Percentiles rank a stretch among this genome's conserved stretches.
These are phyloP conservation scores for Heliconius sara DNA, from an alignment of 2,888 invertebrate genomes.

Conservation along the genomic window DNA sequence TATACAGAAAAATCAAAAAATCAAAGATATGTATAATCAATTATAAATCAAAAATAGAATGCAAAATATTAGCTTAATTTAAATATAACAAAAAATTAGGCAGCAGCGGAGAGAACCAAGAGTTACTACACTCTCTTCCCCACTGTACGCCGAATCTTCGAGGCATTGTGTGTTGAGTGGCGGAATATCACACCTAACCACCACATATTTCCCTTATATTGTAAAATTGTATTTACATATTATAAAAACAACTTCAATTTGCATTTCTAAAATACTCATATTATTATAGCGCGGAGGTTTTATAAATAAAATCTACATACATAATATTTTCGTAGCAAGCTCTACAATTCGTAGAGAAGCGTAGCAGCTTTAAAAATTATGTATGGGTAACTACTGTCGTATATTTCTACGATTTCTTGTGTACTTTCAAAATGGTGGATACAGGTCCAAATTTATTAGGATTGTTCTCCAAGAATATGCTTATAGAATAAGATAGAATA, in stretches of 20 bases:
- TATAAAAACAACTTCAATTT: conserved; percentile 1
- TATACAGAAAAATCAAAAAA: background rate
- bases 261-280: background rate
- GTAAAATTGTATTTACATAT: background rate
- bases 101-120: background rate
- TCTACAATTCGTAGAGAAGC: conserved; percentile 20
- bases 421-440: background rate
- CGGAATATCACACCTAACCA: background rate
- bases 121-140: background rate
- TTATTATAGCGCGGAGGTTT: background rate
- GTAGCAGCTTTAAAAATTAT: conserved; percentile 18
- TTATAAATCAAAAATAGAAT: background rate
- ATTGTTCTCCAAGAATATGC: background rate
- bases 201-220: too few species aligned
- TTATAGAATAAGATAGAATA: too few species aligned
- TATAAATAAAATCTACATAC: background rate
- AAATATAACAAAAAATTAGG: background rate
- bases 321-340: conserved; percentile 21
- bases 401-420: conserved; percentile 1
- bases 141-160: background rate
- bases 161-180: background rate
- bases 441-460: background rate
- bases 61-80: background rate
- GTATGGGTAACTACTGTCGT: background rate
- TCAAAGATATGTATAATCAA: background rate